Base-by-base conservation (phyloP, 1,140 invertebrate genomes). In the Zaprionus davidi region DNA sequence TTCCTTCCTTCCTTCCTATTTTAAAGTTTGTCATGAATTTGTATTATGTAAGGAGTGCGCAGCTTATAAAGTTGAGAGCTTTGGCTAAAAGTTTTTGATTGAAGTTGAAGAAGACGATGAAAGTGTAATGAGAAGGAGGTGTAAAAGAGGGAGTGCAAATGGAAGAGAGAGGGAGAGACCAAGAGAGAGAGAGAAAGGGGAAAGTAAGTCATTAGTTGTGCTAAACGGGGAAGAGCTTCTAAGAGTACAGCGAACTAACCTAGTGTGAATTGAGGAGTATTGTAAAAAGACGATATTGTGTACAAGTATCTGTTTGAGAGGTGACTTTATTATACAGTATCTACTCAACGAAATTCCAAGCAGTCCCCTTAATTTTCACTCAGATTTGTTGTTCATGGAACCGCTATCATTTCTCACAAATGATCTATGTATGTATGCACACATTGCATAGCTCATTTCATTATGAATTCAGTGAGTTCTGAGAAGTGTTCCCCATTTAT, bases 21-120 rank as follows among this genome's bases (percentile, higher is more conserved):
- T 51, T 24, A 24, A 51, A 51, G 46, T 51, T 51, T 51, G 46
- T 51, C 20, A 24, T 24, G 46, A 51, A 51, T 51, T 51, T 13
- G 22, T 22, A 51, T 12, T 12, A 22, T 2, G 15, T 22, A 5
- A 4, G 22, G 11, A 24, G 22, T 22, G 20, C 3, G 20, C 3
- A 13, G 46, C 20, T 51, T 22, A 24, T 6, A 22, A 51, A 46
- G 41, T 46, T 46, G 41, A 7, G 46, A 51, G 22, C 20, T 51
- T 51, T 51, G 17, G 46, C 5, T 0, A 24, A 22, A 51, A 51
- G 46, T 51, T 51, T 51, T 51, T 24, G 46, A 51, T 22, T 51
- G 46, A 22, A 51, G 46, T 51, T 51, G 3, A 13, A 51, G 12
- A 1, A 51, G 46, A 24, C 17, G 46, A 51, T 51, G 17, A 24